phyloP scores from a whole-genome alignment of 35 echinoderm and acorn worm genomes.

The Holothuria glaberrima region DNA sequence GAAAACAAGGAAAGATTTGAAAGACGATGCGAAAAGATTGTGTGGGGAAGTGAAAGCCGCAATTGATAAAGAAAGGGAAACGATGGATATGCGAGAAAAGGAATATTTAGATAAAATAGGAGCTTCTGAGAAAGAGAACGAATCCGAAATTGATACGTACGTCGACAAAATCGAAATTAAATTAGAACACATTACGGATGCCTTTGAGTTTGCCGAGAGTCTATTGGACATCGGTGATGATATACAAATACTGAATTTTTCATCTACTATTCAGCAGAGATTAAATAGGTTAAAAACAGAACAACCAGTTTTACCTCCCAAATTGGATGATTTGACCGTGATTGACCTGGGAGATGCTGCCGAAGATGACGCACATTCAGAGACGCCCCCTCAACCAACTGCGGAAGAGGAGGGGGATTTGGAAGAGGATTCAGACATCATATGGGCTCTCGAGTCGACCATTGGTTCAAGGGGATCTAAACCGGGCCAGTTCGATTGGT shows the following conservation, averaged over 20 bases:
- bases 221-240: conserved; percentile 83
- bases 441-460: conserved; percentile 73
- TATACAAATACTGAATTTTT: conserved; percentile 70
- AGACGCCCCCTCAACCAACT: background rate
- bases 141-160: conserved; percentile 57
- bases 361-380: conserved; percentile 48
- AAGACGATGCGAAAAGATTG: conserved; percentile 64
- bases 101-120: conserved; percentile 75
- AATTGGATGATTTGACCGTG: conserved; percentile 62
- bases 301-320: conserved; percentile 63
- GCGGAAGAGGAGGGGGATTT: conserved; percentile 29
- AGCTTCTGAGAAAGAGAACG: conserved; percentile 54
- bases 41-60: conserved; percentile 69
- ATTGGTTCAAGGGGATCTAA: conserved; percentile 73
- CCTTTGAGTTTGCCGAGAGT: conserved; percentile 79
- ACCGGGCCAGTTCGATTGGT: conserved; percentile 89
- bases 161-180: conserved; percentile 75
- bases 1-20: conserved; percentile 64
- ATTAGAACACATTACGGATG: conserved; percentile 73
- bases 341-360: conserved; percentile 70
- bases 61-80: conserved; percentile 74
- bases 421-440: conserved; percentile 3
- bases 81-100: conserved; percentile 63
- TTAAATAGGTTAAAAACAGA: conserved; percentile 39
- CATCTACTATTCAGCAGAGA: conserved; percentile 53